These are phyloP conservation scores for Helicoverpa assulta DNA, from an alignment of 2,888 invertebrate species.

Conservation along the genomic window DNA sequence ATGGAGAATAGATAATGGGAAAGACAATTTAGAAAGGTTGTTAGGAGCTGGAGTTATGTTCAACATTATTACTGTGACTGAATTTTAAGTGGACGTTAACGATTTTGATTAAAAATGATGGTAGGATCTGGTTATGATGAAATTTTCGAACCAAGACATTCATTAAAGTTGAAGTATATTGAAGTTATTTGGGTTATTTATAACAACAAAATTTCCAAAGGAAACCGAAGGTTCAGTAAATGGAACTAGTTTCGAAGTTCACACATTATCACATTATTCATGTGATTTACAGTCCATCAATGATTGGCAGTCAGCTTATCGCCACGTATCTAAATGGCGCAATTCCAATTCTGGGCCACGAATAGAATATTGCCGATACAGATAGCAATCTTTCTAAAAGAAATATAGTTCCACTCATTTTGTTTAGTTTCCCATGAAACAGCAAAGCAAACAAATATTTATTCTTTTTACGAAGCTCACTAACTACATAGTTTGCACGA, in stretches of 20 bases:
- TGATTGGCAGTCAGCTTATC: slow-evolving; percentile 41
- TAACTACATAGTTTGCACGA: too few relatives aligned
- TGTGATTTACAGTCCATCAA: slow-evolving; percentile 4
- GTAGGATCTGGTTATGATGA: background rate
- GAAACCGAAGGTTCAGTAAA: background rate
- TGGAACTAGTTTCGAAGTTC: background rate
- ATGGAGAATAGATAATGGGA: slow-evolving; percentile 38
- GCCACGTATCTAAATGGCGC: slow-evolving; percentile 33
- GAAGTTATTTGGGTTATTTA: too few relatives aligned
- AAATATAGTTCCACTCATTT: slow-evolving; percentile 1
- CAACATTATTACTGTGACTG: slow-evolving; percentile 18
- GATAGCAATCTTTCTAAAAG: slow-evolving; percentile 21
- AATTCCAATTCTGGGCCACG: slow-evolving; percentile 24
- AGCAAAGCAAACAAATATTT: too few relatives aligned
- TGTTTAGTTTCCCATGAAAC: slow-evolving; percentile 24
- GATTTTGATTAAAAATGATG: slow-evolving; percentile 2
- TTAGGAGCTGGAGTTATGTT: slow-evolving; percentile 17
- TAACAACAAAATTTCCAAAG: background rate
- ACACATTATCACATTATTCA: background rate
- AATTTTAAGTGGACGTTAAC: slow-evolving; percentile 8
- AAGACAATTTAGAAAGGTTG: slow-evolving; percentile 43
- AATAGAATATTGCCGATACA: slow-evolving; percentile 25
- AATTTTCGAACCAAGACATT: background rate
- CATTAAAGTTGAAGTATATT: too few relatives aligned
- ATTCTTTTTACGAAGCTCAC: too few relatives aligned